phyloP scores from a whole-genome alignment of 2,888 invertebrate genomes.

The Pinctada fucata region DNA sequence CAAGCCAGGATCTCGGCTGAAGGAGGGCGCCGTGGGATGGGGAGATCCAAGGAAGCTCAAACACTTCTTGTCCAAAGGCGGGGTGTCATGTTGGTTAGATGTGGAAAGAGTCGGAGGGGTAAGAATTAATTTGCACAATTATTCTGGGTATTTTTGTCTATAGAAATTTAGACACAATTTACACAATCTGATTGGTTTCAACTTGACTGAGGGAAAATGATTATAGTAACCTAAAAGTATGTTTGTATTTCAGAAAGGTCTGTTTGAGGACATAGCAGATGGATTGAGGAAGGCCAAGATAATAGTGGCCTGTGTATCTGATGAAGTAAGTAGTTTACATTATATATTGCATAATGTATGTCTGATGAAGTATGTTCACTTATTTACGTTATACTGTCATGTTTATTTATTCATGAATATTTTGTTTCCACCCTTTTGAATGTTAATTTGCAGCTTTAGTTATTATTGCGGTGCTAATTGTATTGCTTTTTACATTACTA shows the following conservation, averaged over 20 bases:
- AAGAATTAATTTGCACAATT: neutral
- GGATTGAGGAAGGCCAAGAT: constrained; percentile 72
- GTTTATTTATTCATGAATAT: neutral
- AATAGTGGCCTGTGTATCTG: constrained; percentile 74
- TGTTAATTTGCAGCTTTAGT: no score
- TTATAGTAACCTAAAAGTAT: no score
- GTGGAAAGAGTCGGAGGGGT: constrained; percentile 29
- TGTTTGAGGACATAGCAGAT: constrained; percentile 74
- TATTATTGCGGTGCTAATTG: no score
- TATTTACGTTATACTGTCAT: neutral
- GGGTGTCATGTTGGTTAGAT: constrained; percentile 30
- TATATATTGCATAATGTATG: neutral
- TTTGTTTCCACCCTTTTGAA: neutral
- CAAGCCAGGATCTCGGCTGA: constrained; percentile 11
- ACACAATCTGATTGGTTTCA: no score
- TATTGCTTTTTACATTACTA: no score
- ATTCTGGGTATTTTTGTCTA: no score
- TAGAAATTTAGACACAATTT: no score
- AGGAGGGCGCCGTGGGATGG: constrained; percentile 20
- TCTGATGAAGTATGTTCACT: no score
- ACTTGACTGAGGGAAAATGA: no score
- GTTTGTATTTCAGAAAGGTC: constrained; percentile 61
- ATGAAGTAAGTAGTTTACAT: constrained; percentile 62
- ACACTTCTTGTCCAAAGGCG: constrained; percentile 10
- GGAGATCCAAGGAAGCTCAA: constrained; percentile 31